A percentile compares a stretch with the other conserved stretches of the same genome.
These are phyloP conservation scores for Girardia tigrina DNA, from an alignment of 2,888 invertebrate species.

Conservation along the genomic window DNA sequence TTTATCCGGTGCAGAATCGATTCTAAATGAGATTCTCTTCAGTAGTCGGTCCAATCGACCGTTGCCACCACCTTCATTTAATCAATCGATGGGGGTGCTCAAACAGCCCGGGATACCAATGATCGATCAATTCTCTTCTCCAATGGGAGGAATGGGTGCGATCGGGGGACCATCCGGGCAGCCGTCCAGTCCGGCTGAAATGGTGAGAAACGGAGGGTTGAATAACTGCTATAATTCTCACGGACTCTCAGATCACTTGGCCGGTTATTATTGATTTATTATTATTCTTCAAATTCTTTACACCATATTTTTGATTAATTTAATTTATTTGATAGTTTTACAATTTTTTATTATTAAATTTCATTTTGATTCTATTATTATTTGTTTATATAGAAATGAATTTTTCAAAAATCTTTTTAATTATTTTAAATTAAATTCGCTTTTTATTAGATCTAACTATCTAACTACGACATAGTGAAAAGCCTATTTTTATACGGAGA, in stretches of 20 bases:
- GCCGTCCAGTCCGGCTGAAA: slow-evolving; percentile 1
- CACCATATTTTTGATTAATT: too few relatives aligned
- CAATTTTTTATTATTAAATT: too few relatives aligned
- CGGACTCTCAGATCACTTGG: neutral
- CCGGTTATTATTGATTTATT: neutral
- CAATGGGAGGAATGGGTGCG: neutral
- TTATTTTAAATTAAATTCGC: too few relatives aligned
- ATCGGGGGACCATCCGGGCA: neutral
- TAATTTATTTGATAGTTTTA: too few relatives aligned
- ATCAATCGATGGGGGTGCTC: neutral
- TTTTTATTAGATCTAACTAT: too few relatives aligned
- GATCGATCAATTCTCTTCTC: neutral
- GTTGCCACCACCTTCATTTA: too few relatives aligned
- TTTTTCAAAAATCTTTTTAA: too few relatives aligned
- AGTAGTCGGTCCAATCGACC: neutral
- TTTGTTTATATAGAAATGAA: too few relatives aligned
- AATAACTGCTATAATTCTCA: neutral
- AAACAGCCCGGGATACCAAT: neutral
- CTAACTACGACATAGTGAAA: too few relatives aligned
- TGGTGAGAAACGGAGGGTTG: neutral
- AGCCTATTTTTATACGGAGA: too few relatives aligned
- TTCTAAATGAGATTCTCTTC: slow-evolving; percentile 1
- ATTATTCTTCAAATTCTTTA: too few relatives aligned
- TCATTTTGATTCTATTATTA: too few relatives aligned
- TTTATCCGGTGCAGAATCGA: neutral